phyloP scores from a whole-genome alignment of 2,888 invertebrate species.

The Hemistola chrysoprasaria region DNA sequence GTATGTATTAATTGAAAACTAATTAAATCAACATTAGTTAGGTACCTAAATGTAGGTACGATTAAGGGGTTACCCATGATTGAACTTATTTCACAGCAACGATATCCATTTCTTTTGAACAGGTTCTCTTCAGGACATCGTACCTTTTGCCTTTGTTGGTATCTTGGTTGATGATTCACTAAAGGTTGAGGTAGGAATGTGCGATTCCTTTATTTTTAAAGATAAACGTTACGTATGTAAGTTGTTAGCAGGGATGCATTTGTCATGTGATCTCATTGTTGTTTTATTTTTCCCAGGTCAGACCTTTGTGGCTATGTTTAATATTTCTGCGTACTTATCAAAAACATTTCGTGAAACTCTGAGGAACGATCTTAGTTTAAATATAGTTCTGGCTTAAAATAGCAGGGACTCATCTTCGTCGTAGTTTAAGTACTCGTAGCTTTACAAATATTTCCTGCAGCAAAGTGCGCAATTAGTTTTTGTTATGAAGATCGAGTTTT shows the following conservation, averaged over 20 bases:
- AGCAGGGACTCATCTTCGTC: slow-evolving; percentile 26
- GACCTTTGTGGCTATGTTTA: slow-evolving; percentile 12
- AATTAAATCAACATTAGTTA: too few species aligned
- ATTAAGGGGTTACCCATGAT: background rate
- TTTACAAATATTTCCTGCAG: slow-evolving; percentile 49
- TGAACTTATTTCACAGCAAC: too few species aligned
- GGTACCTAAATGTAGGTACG: too few species aligned
- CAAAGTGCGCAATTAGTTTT: slow-evolving; percentile 53
- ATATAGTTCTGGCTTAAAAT: too few species aligned
- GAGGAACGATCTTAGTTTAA: slow-evolving; percentile 35
- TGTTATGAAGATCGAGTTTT: slow-evolving; percentile 49
- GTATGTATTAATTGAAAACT: too few species aligned
- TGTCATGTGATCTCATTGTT: slow-evolving; percentile 35
- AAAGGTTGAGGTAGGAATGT: slow-evolving; percentile 20
- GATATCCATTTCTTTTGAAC: slow-evolving; percentile 4
- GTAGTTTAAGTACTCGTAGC: slow-evolving; percentile 31
- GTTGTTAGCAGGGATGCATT: slow-evolving; percentile 20
- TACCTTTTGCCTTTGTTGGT: slow-evolving; percentile 13
- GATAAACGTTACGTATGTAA: slow-evolving; percentile 25
- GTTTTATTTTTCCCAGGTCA: slow-evolving; percentile 35
- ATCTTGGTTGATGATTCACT: slow-evolving; percentile 25
- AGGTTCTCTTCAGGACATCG: slow-evolving; percentile 7
- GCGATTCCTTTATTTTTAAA: slow-evolving; percentile 29
- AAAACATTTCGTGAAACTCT: slow-evolving; percentile 33
- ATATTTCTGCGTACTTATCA: slow-evolving; percentile 36